Conservation (phyloP, 2,113 vertebrate species). For the Suncus etruscus region DNA sequence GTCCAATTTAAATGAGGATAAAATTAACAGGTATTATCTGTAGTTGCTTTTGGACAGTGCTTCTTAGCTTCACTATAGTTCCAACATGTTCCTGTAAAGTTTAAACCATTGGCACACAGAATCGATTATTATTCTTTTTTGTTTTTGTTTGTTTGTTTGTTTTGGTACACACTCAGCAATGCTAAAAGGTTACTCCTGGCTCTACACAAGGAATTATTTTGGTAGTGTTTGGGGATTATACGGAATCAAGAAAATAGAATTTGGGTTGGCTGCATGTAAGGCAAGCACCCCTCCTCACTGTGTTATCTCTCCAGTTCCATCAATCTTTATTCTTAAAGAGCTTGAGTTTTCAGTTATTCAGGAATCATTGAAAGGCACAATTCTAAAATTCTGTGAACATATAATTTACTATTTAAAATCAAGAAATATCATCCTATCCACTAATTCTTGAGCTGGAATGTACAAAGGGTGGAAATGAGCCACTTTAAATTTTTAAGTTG, state of each 20-base stretch:
- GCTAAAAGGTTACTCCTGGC: too few relatives aligned
- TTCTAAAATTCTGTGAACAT: constrained; percentile 45
- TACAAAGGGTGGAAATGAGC: neutral
- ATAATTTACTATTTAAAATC: neutral
- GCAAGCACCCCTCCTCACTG: too few relatives aligned
- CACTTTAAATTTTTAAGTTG: neutral
- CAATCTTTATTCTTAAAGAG: neutral
- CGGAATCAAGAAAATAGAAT: too few relatives aligned
- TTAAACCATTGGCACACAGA: neutral
- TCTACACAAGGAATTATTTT: too few relatives aligned
- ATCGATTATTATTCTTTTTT: neutral
- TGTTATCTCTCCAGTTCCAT: too few relatives aligned
- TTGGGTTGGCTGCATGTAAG: too few relatives aligned
- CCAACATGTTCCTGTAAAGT: neutral
- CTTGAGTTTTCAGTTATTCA: constrained; percentile 4
- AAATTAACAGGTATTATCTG: neutral
- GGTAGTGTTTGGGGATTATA: too few relatives aligned
- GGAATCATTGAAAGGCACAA: neutral
- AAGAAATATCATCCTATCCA: neutral
- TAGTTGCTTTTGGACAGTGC: neutral
- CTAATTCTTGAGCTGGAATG: constrained; percentile 23
- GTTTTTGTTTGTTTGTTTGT: too few relatives aligned
- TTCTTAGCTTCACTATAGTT: neutral
- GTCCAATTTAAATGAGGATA: neutral
- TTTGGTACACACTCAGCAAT: too few relatives aligned